Evolutionary conservation across 2,113 vertebrate species (phyloP).

Genomic region (Reinhardtius hippoglossoides): DNA sequence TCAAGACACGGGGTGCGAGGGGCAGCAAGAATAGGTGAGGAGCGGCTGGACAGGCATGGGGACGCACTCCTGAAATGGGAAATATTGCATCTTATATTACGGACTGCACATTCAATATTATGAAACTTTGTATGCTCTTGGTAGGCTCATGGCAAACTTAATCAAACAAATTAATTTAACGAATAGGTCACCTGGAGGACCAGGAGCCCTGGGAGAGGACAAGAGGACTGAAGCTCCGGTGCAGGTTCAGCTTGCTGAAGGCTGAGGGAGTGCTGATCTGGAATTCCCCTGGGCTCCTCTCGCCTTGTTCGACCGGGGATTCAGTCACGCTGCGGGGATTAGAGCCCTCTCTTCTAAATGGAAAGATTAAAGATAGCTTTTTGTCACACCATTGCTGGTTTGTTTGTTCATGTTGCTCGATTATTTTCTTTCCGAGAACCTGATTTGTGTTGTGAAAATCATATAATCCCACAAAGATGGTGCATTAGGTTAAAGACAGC

Average conservation of each 20-base stretch:
- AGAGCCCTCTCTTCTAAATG: slow-evolving; percentile 82
- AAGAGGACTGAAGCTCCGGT: slow-evolving; percentile 89
- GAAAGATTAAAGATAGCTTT: slow-evolving; percentile 1
- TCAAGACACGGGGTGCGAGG: slow-evolving; percentile 77
- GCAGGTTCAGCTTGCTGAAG: slow-evolving; percentile 91
- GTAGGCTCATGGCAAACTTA: too few relatives aligned
- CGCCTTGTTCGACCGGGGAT: slow-evolving; percentile 84
- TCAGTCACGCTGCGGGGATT: slow-evolving; percentile 78
- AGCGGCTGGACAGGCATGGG: slow-evolving; percentile 90
- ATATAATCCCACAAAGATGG: background rate
- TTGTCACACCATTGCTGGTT: background rate
- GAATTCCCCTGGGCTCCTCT: slow-evolving; percentile 84
- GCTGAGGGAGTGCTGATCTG: slow-evolving; percentile 96
- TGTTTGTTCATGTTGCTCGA: background rate
- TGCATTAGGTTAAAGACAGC: background rate
- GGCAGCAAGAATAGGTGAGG: slow-evolving; percentile 84
- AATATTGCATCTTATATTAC: background rate
- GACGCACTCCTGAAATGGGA: slow-evolving; percentile 85
- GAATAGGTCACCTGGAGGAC: slow-evolving; percentile 89
- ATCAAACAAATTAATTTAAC: background rate
- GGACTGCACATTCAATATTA: background rate
- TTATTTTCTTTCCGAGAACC: background rate
- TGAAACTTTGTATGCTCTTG: background rate
- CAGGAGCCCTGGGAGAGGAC: slow-evolving; percentile 88
- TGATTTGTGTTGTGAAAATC: background rate